Base-by-base conservation (phyloP, 2,797 vertebrate species). In the Zalophus californianus region DNA sequence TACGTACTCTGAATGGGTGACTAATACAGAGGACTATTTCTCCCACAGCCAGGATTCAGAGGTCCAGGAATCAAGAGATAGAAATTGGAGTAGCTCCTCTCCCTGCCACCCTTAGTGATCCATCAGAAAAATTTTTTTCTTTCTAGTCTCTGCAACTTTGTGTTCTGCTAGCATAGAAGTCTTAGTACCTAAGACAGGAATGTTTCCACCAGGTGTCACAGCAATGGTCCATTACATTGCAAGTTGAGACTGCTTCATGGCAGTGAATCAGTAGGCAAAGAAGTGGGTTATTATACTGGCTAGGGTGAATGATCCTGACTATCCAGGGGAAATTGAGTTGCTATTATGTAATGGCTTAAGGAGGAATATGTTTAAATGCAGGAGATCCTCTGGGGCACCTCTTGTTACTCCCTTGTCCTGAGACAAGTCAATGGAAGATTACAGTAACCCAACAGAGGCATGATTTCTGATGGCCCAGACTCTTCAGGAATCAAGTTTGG, bases 351-450 rank as follows among this genome's bases (percentile, higher is more conserved):
- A 87, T 0, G 41, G 20, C 62, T 73, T 77, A 23, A 32, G 38
- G 11, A 75, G 70, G 35, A 52, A 10, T 35, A 21, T 44, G 44
- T 91, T 62, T 38, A 56, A 92, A 78, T 4, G 56, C 41, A 85
- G 32, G 35, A 48, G 35, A 73, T 87, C 56, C 35, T 83, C 56
- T 52, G 44, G 32, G 48, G 54, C 44, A 56, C 27, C 50, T 89
- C 91, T 75, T 77, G 60, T 48, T 84, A 54, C 32, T 93, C 87
- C 48, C 27, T 35, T 15, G 64, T 86, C 78, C 56, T 52, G 54
- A 88, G 83, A 75, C 32, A 38, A 86, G 48, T 52, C 80, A 20
- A 73, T 48, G 72, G 91, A 93, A 95, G 97, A 90, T n/a, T 58
- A 35, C 15, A 83, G 29, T 7, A 50, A 91, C 72, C 66, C 66